Evolutionary conservation across 1,140 invertebrate genomes (phyloP), one percentile per base, ranked within the genome.

Genomic region (Antheraea pernyi): DNA sequence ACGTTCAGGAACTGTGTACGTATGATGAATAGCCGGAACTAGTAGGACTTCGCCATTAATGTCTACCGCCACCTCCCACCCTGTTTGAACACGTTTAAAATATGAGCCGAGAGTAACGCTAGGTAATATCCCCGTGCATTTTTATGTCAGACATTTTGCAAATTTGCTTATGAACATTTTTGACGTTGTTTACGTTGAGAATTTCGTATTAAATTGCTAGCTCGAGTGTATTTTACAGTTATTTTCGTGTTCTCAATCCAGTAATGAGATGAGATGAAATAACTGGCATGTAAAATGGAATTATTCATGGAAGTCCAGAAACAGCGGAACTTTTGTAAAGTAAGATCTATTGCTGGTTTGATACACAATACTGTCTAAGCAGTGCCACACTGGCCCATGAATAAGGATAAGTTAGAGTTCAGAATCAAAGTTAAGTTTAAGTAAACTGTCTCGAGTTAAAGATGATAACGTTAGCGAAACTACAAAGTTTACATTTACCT

Each of bases 21-120:
- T 65, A 86, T 86, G 84, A 86, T 84, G 81, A 81, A 86, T 85
- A 80, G 75, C 84, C 80, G 83, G 84, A 86, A 80, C 71, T 78
- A 71, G 72, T 73, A 72, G 72, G 71, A 59, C 65, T 68, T 59
- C 64, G 61, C 37, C 69, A 73, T 71, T 71, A 73, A 75, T 72
- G 74, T 77, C 76, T 80, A 68, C 72, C 11, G 65, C 60, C 62
- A 22, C 59, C 59, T 53, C 9, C 22, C 46, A 53, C 46, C 46
- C 16, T 71, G 65, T 71, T 67, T 71, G 65, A 71, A 59, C 19
- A 30, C 60, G n/a, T 65, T 67, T 72, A 72, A 72, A 72, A 68
- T 72, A 72, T 59, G 66, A 72, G 42, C 65, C 19, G 19, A 13
- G 16, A 53, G 46, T 13, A 60, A 30, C 59, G 64, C 64, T 19